Percentiles rank a stretch among this genome's conserved stretches.
Conservation (phyloP, 2,797 vertebrate species). For the Oreortyx pictus region DNA sequence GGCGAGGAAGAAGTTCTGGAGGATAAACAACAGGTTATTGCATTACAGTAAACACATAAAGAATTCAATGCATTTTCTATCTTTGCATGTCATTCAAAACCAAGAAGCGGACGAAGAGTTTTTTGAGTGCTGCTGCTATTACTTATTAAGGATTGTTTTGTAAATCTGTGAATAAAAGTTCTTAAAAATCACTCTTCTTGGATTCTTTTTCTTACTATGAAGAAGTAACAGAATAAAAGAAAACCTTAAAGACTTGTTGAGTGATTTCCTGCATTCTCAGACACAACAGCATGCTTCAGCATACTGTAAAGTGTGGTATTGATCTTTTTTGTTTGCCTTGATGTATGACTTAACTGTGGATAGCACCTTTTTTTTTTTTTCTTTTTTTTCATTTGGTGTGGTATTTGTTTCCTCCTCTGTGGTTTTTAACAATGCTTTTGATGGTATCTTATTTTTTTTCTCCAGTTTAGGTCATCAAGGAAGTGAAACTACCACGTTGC, state of each 20-base stretch:
- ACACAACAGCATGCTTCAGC: background rate
- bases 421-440: background rate
- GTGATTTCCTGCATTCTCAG: background rate
- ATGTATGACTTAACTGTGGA: background rate
- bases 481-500: background rate
- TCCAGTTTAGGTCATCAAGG: background rate
- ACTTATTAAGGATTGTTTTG: constrained; percentile 31
- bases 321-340: background rate
- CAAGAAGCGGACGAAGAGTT: background rate
- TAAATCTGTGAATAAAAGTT: constrained; percentile 67
- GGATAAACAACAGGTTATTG: constrained; percentile 80
- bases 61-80: background rate
- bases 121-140: background rate
- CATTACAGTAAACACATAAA: constrained; percentile 64
- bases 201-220: background rate
- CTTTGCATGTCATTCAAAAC: background rate
- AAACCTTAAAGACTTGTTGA: background rate
- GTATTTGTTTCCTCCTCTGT: background rate
- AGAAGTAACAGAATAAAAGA: background rate
- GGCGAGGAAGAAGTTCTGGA: constrained; percentile 77
- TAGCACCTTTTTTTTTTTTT: background rate
- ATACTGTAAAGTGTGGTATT: background rate
- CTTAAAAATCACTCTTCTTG: background rate
- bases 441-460: background rate
- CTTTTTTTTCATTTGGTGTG: background rate